A percentile compares a stretch with the other conserved stretches of the same genome.
Conservation (phyloP, 2,888 invertebrate species). For the Suillia variegata region DNA sequence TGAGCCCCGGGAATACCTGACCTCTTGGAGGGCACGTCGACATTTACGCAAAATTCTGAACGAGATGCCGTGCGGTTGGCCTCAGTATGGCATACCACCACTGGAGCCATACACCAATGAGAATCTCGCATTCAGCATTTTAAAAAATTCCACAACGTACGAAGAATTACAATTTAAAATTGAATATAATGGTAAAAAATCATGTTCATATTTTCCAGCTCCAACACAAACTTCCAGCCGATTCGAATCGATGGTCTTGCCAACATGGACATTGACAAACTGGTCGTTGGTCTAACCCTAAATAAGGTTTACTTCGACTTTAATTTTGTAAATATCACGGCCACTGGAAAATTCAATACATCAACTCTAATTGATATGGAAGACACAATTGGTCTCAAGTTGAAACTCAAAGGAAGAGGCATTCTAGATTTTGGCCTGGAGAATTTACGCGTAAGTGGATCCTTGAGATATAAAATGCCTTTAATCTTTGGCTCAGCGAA, state of each 20-base stretch:
- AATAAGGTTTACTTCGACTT: slow-evolving; percentile 32
- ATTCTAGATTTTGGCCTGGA: slow-evolving; percentile 25
- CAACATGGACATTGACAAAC: slow-evolving; percentile 26
- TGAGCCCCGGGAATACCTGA: neutral
- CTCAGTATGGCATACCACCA: slow-evolving; percentile 28
- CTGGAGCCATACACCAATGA: slow-evolving; percentile 28
- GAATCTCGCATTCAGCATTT: slow-evolving; percentile 7
- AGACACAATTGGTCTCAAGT: slow-evolving; percentile 13
- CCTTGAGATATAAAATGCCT: slow-evolving; percentile 29
- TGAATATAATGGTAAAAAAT: too few species aligned
- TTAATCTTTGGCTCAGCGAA: slow-evolving; percentile 26
- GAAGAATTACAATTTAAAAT: neutral
- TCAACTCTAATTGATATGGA: slow-evolving; percentile 14
- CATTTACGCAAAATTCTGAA: slow-evolving; percentile 12
- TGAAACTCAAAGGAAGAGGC: slow-evolving; percentile 21
- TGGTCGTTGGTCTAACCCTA: slow-evolving; percentile 21
- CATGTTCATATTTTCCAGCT: neutral
- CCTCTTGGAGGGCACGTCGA: slow-evolving; percentile 4
- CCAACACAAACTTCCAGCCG: neutral
- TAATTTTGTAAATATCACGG: slow-evolving; percentile 24
- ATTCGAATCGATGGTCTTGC: slow-evolving; percentile 29
- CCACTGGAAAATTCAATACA: slow-evolving; percentile 23
- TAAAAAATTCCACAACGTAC: slow-evolving; percentile 21
- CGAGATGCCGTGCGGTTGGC: slow-evolving; percentile 30
- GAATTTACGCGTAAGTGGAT: slow-evolving; percentile 28